Evolutionary conservation across 2,888 invertebrate species (phyloP).

Genomic region (Pammene aurita): DNA sequence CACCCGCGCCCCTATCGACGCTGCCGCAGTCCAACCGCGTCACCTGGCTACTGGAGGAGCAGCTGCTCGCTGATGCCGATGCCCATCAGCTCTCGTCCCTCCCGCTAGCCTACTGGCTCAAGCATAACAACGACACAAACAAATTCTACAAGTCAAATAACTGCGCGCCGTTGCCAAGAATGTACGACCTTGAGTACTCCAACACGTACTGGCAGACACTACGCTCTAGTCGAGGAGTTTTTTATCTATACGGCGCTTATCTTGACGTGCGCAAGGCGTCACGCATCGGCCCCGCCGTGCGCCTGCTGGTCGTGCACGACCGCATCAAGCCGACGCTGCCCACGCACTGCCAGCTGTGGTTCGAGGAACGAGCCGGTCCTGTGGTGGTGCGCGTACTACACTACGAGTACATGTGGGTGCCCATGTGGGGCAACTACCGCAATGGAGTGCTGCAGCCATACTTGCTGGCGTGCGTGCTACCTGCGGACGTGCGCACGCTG

Average conservation of each 20-base stretch:
- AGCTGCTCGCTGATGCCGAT: constrained; percentile 90
- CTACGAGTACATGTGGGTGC: constrained; percentile 97
- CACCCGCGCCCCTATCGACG: constrained; percentile 47
- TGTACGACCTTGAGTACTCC: constrained; percentile 95
- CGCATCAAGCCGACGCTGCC: constrained; percentile 92
- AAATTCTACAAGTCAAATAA: constrained; percentile 85
- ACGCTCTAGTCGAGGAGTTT: constrained; percentile 92
- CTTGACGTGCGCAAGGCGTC: constrained; percentile 91
- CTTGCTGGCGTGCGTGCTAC: constrained; percentile 93
- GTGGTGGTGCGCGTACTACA: constrained; percentile 91
- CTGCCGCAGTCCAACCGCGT: constrained; percentile 60
- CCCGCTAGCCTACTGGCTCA: constrained; percentile 93
- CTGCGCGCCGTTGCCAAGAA: constrained; percentile 93
- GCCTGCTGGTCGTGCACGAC: constrained; percentile 95
- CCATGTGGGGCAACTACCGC: constrained; percentile 97
- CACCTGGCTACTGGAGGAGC: constrained; percentile 85
- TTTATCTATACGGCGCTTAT: constrained; percentile 95
- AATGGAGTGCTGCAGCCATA: constrained; percentile 96
- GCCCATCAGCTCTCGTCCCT: constrained; percentile 89
- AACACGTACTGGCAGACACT: constrained; percentile 97
- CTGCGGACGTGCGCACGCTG: constrained; percentile 87
- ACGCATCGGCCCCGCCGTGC: constrained; percentile 90
- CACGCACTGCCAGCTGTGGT: constrained; percentile 95
- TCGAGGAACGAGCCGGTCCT: constrained; percentile 91
- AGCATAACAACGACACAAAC: constrained; percentile 90